These are phyloP conservation scores for Aradophagus sp. DNA, from an alignment of 1,140 invertebrate species.

Conservation along the genomic window DNA sequence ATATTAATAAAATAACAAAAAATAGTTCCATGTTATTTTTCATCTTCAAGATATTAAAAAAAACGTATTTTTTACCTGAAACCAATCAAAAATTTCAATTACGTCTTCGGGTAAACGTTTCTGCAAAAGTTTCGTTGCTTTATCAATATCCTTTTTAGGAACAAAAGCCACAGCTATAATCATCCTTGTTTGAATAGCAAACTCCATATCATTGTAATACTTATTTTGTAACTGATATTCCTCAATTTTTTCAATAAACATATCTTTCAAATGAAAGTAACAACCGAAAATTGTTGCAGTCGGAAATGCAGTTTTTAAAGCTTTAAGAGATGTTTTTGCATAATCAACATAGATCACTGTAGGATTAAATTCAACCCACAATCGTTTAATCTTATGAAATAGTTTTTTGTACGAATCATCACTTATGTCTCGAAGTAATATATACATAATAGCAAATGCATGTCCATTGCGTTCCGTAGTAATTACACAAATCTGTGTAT, in stretches of 20 bases:
- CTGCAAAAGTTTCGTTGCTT: conserved; percentile 5
- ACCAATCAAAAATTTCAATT: conserved; percentile 18
- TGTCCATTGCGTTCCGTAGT: conserved; percentile 19
- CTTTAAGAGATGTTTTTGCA: conserved; percentile 1
- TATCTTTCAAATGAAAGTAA: conserved; percentile 11
- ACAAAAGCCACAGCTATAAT: conserved; percentile 27
- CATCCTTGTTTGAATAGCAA: conserved; percentile 23
- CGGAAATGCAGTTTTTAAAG: conserved; percentile 11
- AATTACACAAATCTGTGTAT: conserved; percentile 37
- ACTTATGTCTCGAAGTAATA: conserved; percentile 9
- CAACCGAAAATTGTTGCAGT: conserved; percentile 10
- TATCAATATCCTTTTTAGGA: conserved; percentile 15
- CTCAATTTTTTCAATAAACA: conserved; percentile 16
- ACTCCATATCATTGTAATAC: conserved; percentile 22
- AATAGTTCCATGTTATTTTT: no score
- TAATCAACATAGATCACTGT: conserved; percentile 20
- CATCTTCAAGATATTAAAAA: no score
- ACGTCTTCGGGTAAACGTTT: conserved; percentile 16
- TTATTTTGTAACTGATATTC: conserved; percentile 7
- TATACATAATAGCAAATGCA: conserved; percentile 17
- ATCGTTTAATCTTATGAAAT: conserved; percentile 8
- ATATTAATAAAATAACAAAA: background rate
- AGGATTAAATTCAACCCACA: conserved; percentile 32
- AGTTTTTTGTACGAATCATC: conserved; percentile 15
- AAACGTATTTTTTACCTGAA: conserved; percentile 25